A percentile compares a stretch with the other conserved stretches of the same genome.
phyloP scores from a whole-genome alignment of 2,797 vertebrate genomes.

The Lithobates sylvaticus region DNA sequence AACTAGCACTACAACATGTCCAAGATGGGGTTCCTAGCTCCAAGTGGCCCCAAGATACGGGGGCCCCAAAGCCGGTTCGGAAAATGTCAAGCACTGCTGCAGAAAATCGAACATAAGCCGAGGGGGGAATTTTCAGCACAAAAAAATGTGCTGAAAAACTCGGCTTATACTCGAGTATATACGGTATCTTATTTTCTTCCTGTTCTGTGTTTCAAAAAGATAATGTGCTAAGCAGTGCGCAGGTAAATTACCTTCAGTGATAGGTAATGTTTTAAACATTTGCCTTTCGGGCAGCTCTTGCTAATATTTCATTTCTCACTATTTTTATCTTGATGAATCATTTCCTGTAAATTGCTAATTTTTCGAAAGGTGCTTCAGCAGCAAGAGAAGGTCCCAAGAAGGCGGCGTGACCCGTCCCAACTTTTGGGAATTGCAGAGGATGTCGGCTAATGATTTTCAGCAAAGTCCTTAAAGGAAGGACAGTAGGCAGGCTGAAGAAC shows the following conservation, averaged over 20 bases:
- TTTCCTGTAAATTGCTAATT: not conserved
- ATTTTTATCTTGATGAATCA: conserved; percentile 21
- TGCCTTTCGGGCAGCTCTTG: conserved; percentile 8
- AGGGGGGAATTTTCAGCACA: too few relatives aligned
- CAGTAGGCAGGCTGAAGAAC: conserved; percentile 13
- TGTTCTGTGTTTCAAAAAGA: conserved; percentile 12
- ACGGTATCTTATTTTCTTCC: not conserved
- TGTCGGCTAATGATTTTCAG: conserved; percentile 28
- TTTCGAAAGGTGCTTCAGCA: not conserved
- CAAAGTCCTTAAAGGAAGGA: conserved; percentile 42
- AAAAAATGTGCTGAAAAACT: too few relatives aligned
- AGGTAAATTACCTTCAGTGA: conserved; percentile 22
- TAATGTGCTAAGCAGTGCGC: not conserved
- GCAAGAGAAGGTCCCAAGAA: not conserved
- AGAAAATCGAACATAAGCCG: too few relatives aligned
- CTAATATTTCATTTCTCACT: conserved; percentile 1
- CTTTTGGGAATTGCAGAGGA: conserved; percentile 19
- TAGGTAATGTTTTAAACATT: conserved; percentile 41
- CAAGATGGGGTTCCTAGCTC: too few relatives aligned
- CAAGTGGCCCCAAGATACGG: too few relatives aligned
- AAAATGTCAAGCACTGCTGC: too few relatives aligned
- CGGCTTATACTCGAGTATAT: too few relatives aligned
- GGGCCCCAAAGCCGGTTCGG: too few relatives aligned
- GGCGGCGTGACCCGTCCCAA: conserved; percentile 12
- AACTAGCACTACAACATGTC: too few relatives aligned